Conservation (phyloP, 2,888 invertebrate species). For the Brachypterus glaber region DNA sequence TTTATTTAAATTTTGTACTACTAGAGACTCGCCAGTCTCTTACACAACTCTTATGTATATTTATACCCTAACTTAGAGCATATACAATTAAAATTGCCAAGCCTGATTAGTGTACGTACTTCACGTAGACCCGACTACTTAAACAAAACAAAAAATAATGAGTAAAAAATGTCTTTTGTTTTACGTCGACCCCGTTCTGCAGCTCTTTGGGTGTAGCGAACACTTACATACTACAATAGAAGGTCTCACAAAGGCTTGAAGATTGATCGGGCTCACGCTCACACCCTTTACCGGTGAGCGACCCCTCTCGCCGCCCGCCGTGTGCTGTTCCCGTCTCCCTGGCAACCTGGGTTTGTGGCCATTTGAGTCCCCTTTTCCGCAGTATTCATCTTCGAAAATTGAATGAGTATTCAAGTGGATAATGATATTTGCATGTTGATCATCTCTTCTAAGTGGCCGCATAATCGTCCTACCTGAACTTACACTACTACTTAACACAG, state of each 20-base stretch:
- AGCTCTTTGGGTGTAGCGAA: slow-evolving; percentile 12
- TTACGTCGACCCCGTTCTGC: background rate
- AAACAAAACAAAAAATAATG: no score
- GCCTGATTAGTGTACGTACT: no score
- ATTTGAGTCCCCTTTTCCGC: slow-evolving; percentile 38
- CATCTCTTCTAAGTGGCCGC: slow-evolving; percentile 34
- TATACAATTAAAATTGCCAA: no score
- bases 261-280: slow-evolving; percentile 37
- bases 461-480: slow-evolving; percentile 23
- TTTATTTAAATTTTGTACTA: no score
- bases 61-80: no score
- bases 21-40: no score
- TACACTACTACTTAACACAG: background rate
- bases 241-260: slow-evolving; percentile 35
- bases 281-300: slow-evolving; percentile 36
- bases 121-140: no score
- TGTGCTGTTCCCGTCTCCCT: slow-evolving; percentile 32
- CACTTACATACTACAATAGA: slow-evolving; percentile 34
- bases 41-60: no score
- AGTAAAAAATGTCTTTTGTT: background rate
- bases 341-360: slow-evolving; percentile 38
- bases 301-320: slow-evolving; percentile 18
- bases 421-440: slow-evolving; percentile 41
- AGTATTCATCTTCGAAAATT: slow-evolving; percentile 40
- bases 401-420: slow-evolving; percentile 40